Evolutionary conservation across 2,888 invertebrate species (phyloP).

Genomic region (Stomorhina lunata): DNA sequence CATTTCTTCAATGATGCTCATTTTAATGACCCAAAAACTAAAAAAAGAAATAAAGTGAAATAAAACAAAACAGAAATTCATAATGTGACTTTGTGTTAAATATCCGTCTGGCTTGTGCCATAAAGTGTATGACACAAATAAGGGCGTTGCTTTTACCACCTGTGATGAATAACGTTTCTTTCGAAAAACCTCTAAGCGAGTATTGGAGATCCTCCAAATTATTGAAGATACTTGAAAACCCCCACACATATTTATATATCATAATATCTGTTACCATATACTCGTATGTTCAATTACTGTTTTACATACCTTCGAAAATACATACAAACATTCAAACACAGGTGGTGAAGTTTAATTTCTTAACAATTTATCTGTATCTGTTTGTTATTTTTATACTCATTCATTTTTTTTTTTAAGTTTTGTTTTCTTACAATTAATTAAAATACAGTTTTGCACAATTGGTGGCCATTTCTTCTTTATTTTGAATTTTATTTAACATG

Average conservation of each 20-base stretch:
- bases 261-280: not conserved
- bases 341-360: slow-evolving; percentile 51
- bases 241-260: not conserved
- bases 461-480: slow-evolving; percentile 56
- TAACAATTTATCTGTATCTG: not conserved
- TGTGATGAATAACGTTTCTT: slow-evolving; percentile 63
- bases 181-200: not conserved
- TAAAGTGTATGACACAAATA: slow-evolving; percentile 62
- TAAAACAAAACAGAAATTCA: not conserved
- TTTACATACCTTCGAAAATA: slow-evolving; percentile 39
- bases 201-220: not conserved
- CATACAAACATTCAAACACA: slow-evolving; percentile 47
- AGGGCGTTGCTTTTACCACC: slow-evolving; percentile 65
- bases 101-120: slow-evolving; percentile 62
- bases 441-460: slow-evolving; percentile 64
- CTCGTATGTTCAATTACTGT: slow-evolving; percentile 27
- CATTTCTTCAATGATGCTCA: slow-evolving; percentile 34
- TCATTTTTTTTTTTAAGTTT: slow-evolving; percentile 8
- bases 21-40: slow-evolving; percentile 28
- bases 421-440: slow-evolving; percentile 61
- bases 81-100: slow-evolving; percentile 14
- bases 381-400: not conserved
- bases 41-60: not conserved
- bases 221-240: slow-evolving; percentile 25
- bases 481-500: not conserved